A percentile compares a stretch with the other conserved stretches of the same genome.
Conservation (phyloP, 2,888 invertebrate genomes). For the Macaria notata region DNA sequence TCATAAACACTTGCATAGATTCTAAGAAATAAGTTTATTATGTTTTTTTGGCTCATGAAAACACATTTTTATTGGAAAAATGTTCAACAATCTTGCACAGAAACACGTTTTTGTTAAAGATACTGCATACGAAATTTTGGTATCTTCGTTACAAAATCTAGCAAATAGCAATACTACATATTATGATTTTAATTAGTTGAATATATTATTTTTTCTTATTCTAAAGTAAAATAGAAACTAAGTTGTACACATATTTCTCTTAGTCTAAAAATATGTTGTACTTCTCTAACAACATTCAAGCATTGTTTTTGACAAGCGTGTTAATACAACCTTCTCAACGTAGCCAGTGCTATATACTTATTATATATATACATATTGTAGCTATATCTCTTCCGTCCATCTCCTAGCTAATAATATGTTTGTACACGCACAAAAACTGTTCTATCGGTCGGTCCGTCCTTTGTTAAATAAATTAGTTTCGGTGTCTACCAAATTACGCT, state of each 20-base stretch:
- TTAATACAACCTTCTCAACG: conserved; percentile 15
- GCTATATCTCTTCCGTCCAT: conserved; percentile 18
- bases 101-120: too few relatives aligned
- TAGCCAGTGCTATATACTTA: background rate
- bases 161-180: too few relatives aligned
- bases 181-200: background rate
- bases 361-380: background rate
- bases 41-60: too few relatives aligned
- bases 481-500: conserved; percentile 84
- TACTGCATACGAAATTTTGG: too few relatives aligned
- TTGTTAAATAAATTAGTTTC: conserved; percentile 83
- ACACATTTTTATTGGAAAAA: too few relatives aligned
- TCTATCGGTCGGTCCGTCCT: conserved; percentile 78
- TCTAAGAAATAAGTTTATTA: conserved; percentile 38
- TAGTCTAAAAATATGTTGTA: conserved; percentile 16
- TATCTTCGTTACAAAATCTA: too few relatives aligned
- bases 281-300: conserved; percentile 1
- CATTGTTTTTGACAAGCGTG: conserved; percentile 19
- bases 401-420: conserved; percentile 59
- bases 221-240: conserved; percentile 9
- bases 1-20: conserved; percentile 36
- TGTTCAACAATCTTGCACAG: too few relatives aligned
- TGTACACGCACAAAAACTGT: conserved; percentile 76
- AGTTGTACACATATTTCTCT: background rate
- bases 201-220: conserved; percentile 6